Conservation (phyloP, 2,797 vertebrate species). For the Pempheris klunzingeri region DNA sequence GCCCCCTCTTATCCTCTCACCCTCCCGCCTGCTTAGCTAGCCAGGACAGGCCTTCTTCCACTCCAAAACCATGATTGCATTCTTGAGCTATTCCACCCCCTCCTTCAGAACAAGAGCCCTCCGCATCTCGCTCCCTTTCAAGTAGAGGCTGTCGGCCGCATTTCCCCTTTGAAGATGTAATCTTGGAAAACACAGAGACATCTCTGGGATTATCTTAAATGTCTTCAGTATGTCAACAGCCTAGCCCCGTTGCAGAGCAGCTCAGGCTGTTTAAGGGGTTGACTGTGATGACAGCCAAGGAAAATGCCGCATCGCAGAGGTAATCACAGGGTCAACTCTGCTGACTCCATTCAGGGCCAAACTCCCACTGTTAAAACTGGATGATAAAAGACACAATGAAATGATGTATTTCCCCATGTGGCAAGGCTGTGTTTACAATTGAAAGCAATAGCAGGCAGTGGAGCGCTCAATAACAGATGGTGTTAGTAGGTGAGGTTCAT, state of each 20-base stretch:
- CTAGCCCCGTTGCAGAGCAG: slow-evolving; percentile 62
- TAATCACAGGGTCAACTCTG: slow-evolving; percentile 78
- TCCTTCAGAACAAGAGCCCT: slow-evolving; percentile 77
- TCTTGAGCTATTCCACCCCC: slow-evolving; percentile 80
- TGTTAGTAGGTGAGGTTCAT: slow-evolving; percentile 57
- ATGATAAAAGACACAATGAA: slow-evolving; percentile 73
- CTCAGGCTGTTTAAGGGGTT: slow-evolving; percentile 70
- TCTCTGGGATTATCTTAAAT: slow-evolving; percentile 84
- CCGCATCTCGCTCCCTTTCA: slow-evolving; percentile 79
- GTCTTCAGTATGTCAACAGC: slow-evolving; percentile 84
- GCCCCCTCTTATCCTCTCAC: slow-evolving; percentile 30
- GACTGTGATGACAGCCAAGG: slow-evolving; percentile 71
- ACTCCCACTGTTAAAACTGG: slow-evolving; percentile 70
- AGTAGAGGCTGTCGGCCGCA: slow-evolving; percentile 76
- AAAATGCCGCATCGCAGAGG: slow-evolving; percentile 69
- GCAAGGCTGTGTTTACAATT: slow-evolving; percentile 63
- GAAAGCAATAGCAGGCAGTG: slow-evolving; percentile 59
- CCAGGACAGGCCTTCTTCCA: slow-evolving; percentile 77
- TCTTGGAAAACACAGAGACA: slow-evolving; percentile 83
- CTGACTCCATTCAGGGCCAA: slow-evolving; percentile 67
- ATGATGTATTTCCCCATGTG: slow-evolving; percentile 65
- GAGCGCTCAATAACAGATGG: slow-evolving; percentile 56
- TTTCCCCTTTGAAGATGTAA: slow-evolving; percentile 84
- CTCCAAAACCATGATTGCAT: slow-evolving; percentile 82
- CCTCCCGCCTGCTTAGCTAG: slow-evolving; percentile 70